Conservation (phyloP, 1,140 invertebrate species). For the Pogonognathellus flavescens region DNA sequence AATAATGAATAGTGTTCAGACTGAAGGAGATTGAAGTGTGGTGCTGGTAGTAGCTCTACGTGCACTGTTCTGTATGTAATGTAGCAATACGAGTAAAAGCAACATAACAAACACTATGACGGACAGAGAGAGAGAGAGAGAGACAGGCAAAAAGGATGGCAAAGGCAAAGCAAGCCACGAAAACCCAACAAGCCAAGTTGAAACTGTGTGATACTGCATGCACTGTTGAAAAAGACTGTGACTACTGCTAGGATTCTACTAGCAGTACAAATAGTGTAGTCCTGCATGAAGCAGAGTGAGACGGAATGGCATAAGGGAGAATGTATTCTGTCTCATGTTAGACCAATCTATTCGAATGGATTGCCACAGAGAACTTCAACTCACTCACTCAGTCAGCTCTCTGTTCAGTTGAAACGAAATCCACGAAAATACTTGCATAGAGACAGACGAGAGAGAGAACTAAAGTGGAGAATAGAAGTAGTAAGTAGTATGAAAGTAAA, state of each 20-base stretch:
- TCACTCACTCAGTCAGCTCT: not conserved
- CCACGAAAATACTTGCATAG: not conserved
- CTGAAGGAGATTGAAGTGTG: constrained; percentile 4
- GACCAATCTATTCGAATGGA: constrained; percentile 39
- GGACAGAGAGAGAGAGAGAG: not conserved
- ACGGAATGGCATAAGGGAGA: not conserved
- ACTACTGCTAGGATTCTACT: not conserved
- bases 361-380: constrained; percentile 18
- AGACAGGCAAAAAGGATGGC: not conserved
- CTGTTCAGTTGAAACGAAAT: not conserved
- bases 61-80: not conserved
- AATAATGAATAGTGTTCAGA: not conserved
- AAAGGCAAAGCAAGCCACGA: not conserved
- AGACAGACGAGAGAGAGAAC: no score
- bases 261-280: no score
- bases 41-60: constrained; percentile 29
- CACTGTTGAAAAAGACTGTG: no score
- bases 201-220: not conserved
- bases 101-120: not conserved
- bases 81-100: not conserved
- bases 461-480: no score
- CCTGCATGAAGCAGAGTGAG: constrained; percentile 2
- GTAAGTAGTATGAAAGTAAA: not conserved
- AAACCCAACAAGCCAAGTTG: not conserved
- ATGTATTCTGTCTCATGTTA: constrained; percentile 32